Conservation (phyloP, 2,888 invertebrate species). For the Stenchaetothrips biformis region DNA sequence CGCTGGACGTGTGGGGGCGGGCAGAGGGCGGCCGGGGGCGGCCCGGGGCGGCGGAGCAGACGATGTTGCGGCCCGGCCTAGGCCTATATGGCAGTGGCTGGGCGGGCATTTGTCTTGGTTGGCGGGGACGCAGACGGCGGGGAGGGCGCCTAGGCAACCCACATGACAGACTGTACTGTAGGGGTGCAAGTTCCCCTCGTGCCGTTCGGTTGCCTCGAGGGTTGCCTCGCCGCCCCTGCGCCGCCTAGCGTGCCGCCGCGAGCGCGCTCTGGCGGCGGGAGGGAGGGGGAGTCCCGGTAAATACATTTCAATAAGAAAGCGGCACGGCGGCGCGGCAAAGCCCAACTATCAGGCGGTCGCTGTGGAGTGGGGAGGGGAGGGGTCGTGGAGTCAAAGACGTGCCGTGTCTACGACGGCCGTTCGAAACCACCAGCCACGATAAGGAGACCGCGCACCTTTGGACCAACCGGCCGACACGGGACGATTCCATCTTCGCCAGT, state of each 20-base stretch:
- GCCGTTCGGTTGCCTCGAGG: background rate
- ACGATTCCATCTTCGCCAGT: too few species aligned
- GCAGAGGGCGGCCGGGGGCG: background rate
- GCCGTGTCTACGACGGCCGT: too few species aligned
- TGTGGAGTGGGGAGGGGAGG: background rate
- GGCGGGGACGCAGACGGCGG: background rate
- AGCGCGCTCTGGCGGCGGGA: background rate
- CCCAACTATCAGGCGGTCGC: background rate
- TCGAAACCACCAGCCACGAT: too few species aligned
- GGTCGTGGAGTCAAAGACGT: too few species aligned
- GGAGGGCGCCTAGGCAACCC: background rate
- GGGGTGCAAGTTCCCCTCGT: background rate
- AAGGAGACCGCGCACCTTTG: too few species aligned
- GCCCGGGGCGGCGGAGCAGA: background rate
- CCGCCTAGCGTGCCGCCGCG: background rate
- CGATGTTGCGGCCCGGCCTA: too few species aligned
- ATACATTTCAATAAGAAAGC: constrained; percentile 3
- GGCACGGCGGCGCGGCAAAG: background rate
- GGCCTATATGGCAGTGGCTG: too few species aligned
- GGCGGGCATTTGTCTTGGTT: background rate
- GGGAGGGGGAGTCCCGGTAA: background rate
- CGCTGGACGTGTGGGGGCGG: background rate
- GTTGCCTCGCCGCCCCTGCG: background rate
- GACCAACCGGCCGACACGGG: too few species aligned
- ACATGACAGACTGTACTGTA: background rate